Base-by-base conservation (phyloP, 2,888 invertebrate genomes). In the Cyclophora albipunctata region DNA sequence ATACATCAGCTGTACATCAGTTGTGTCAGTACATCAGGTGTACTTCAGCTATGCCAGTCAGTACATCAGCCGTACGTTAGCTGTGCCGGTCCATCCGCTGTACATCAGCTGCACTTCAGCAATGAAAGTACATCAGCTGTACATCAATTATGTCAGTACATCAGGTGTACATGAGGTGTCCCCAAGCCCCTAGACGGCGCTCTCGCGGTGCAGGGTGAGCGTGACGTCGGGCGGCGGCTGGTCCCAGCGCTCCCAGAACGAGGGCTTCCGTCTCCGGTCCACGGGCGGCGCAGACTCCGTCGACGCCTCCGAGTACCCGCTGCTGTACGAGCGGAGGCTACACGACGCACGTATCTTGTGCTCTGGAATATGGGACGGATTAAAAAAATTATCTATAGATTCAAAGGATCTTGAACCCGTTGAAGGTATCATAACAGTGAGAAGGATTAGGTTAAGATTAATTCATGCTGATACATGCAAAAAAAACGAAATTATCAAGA, bases 181-280 rank as follows among this genome's bases (percentile, higher is more conserved):
- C 20, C 20, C 20, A 2, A 20, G 20, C 20, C 20, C 20, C 71
- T 67, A 84, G 6, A 87, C 87, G 42, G 86, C 84, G 58, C 87
- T 86, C 55, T 87, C 86, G 45, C 85, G 69, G 33, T 82, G 82
- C 4, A 84, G 58, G 0, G 84, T 86, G 5, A 86, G 72, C 0
- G 87, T 87, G 54, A 86, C 86, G 58, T 87, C 87, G 6, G 86
- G 86, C 0, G 85, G 85, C 0, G 83, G 84, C 0, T 77, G 73
- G 35, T 83, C 84, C 80, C 82, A 84, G 6, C 71, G 66, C 48
- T 82, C 78, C 78, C 78, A 81, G 34, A 71, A 55, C 0, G 66
- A 62, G 0, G 75, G 76, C 45, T 81, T 81, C 41, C 81, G 68
- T 33, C 83, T 70, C 5, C 82, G 66, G 51, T 82, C 77, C 3